phyloP scores from a whole-genome alignment of 2,797 vertebrate genomes.

The Sitta carolinensis region DNA sequence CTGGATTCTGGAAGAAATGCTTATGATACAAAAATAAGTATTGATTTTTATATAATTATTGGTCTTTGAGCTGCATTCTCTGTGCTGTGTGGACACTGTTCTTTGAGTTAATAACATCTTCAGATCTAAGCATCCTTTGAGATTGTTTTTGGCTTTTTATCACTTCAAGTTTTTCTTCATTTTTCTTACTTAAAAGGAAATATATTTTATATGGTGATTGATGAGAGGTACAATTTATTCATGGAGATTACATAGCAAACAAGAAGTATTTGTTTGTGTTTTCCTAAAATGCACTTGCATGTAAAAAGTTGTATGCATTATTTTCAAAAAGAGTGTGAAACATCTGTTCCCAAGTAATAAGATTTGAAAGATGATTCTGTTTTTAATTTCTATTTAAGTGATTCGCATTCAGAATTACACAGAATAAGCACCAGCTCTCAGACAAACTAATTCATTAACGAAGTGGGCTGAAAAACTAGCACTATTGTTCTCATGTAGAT shows the following conservation, averaged over 20 bases:
- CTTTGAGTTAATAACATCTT: background rate
- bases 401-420: background rate
- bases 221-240: slow-evolving; percentile 15
- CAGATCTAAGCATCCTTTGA: background rate
- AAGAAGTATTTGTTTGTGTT: background rate
- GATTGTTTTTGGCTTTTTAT: background rate
- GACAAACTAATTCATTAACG: background rate
- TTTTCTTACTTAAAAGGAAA: slow-evolving; percentile 27
- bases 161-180: background rate
- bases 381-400: background rate
- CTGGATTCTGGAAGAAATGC: background rate
- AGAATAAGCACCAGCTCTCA: background rate
- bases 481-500: slow-evolving; percentile 30
- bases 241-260: slow-evolving; percentile 24
- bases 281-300: background rate
- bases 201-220: background rate
- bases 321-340: background rate
- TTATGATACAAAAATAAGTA: background rate
- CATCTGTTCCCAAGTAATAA: background rate
- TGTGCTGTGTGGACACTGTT: background rate
- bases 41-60: background rate
- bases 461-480: slow-evolving; percentile 12
- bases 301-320: background rate
- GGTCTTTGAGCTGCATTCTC: background rate
- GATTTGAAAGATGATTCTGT: background rate